Evolutionary conservation across 2,113 vertebrate species (phyloP), one percentile per base, ranked within the genome.

Genomic region (Caranx ignobilis): DNA sequence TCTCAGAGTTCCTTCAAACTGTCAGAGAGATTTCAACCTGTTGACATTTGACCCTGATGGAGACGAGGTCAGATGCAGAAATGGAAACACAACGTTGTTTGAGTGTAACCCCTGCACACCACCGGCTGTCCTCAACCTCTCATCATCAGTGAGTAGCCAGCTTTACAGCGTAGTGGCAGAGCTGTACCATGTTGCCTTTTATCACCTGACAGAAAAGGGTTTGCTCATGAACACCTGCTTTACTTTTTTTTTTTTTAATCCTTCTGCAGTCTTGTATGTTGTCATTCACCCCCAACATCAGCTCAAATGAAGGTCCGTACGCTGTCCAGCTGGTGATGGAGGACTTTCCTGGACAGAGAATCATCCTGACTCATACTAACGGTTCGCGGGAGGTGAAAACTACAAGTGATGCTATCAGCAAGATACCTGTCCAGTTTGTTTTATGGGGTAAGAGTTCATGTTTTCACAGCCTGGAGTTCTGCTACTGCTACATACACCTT

Each of bases 401-500:
- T 0, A 19, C 37, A 8, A 61, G 1, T 2, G 6, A 52, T 1
- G 2, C 65, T 3, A 70, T 92, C 75, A 88, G 91, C 35, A 82
- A 80, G 73, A 52, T 92, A n/a, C 88, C 91, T 0, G 1, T 92
- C 6, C 88, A 89, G 74, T 92, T 92, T 86, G 39, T 19, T 47
- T 32, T 91, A 2, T 55, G 0, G 2, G 85, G 91, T 89, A 62
- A 45, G 37, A 55, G 5, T 34, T 16, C 0, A 13, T 41, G 39
- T 41, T 41, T 41, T 41, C 8, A 10, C 39, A 41, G 8, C 39
- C 11, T 10, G 1, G 39, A 41, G 35, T 37, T 37, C 3, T 37
- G 35, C 35, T 37, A 5, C 3, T 37, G 3, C 35, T 37, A 37
- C 2, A 37, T 7, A 37, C 35, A 37, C 2, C 35, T 5, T 37